Conservation (phyloP, 2,797 vertebrate genomes). For the Mallotus villosus region DNA sequence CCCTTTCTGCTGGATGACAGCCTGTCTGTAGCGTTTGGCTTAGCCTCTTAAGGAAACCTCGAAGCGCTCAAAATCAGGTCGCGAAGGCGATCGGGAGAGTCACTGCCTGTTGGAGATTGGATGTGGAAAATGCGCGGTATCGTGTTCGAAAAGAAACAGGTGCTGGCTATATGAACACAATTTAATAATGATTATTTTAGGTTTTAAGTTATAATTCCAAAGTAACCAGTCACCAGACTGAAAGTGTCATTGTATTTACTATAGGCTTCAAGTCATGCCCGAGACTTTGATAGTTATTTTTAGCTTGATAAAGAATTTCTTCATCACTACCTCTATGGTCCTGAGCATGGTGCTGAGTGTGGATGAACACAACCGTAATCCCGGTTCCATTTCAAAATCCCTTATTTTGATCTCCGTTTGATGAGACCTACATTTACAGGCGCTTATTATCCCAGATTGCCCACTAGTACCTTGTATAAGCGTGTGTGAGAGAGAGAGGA, state of each 20-base stretch:
- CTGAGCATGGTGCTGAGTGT: not conserved
- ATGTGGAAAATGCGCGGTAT: not conserved
- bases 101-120: not conserved
- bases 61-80: slow-evolving; percentile 38
- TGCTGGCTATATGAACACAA: not conserved
- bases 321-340: not conserved
- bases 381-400: no score
- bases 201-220: no score
- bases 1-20: slow-evolving; percentile 18
- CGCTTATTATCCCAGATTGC: not conserved
- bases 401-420: slow-evolving; percentile 10
- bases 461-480: not conserved
- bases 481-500: not conserved
- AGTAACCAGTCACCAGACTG: not conserved
- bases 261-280: not conserved
- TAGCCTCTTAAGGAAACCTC: slow-evolving; percentile 24
- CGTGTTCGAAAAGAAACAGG: not conserved
- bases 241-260: not conserved
- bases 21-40: slow-evolving; percentile 38
- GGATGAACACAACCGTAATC: not conserved
- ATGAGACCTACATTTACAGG: slow-evolving; percentile 12
- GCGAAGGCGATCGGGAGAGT: slow-evolving; percentile 26
- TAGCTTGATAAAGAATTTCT: not conserved
- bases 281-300: no score
- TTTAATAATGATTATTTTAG: no score